A percentile compares a stretch with the other conserved stretches of the same genome.
Conservation (phyloP, 2,113 vertebrate species). For the Cyprinodon brontotheroides region DNA sequence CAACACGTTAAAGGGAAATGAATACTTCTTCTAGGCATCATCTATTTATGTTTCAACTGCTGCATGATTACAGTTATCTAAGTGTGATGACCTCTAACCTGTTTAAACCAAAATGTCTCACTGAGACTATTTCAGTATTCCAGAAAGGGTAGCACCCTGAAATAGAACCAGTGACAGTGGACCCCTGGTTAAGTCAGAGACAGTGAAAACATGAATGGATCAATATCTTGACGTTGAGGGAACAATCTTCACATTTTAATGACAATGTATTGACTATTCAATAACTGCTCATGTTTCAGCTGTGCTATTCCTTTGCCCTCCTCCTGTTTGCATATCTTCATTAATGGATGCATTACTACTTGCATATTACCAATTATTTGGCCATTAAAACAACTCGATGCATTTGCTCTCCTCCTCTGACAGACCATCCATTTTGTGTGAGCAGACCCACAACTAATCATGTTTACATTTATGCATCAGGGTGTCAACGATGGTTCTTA, state of each 20-base stretch:
- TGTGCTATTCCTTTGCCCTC: constrained; percentile 71
- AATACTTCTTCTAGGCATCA: background rate
- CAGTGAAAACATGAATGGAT: constrained; percentile 73
- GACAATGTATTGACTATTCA: constrained; percentile 81
- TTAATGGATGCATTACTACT: constrained; percentile 11
- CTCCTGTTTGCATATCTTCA: constrained; percentile 11
- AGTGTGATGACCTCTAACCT: constrained; percentile 4
- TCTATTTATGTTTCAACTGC: background rate
- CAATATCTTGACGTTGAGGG: constrained; percentile 75
- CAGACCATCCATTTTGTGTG: constrained; percentile 13
- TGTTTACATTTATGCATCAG: too few relatives aligned
- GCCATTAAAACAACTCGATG: constrained; percentile 17
- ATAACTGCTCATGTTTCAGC: constrained; percentile 78
- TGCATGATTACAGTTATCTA: background rate
- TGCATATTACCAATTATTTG: constrained; percentile 8
- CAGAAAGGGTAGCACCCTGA: constrained; percentile 27
- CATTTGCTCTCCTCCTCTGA: constrained; percentile 52
- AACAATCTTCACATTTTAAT: constrained; percentile 80
- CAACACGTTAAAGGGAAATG: background rate
- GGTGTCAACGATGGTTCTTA: too few relatives aligned
- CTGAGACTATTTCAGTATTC: constrained; percentile 17
- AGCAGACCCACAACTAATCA: too few relatives aligned
- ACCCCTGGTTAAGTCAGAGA: constrained; percentile 73
- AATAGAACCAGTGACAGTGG: constrained; percentile 68
- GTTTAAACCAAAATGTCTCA: constrained; percentile 22